A percentile compares a stretch with the other conserved stretches of the same genome.
phyloP scores from a whole-genome alignment of 2,888 invertebrate species.

The Dolichomitus sp. region DNA sequence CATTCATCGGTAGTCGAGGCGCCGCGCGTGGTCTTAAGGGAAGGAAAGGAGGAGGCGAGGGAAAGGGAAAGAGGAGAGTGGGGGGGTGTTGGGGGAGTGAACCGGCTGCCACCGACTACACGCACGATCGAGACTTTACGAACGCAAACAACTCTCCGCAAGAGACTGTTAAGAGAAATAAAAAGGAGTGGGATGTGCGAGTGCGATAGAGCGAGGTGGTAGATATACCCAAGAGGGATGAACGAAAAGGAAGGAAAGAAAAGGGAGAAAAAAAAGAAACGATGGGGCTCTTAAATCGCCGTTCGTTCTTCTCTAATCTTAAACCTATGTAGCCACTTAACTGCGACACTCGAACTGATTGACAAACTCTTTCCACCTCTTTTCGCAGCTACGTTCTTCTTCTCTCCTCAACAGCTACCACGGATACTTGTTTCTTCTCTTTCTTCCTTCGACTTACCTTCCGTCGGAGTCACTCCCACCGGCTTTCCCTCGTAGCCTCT shows the following conservation, averaged over 20 bases:
- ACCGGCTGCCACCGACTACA: conserved; percentile 27
- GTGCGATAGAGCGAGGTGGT: conserved; percentile 29
- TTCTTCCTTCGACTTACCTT: conserved; percentile 1
- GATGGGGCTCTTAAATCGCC: conserved; percentile 77
- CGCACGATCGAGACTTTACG: conserved; percentile 59
- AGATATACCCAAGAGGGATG: conserved; percentile 20
- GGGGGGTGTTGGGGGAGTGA: neutral
- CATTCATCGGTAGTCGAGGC: conserved; percentile 8
- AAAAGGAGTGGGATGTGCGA: conserved; percentile 22
- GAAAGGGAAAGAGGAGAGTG: conserved; percentile 1
- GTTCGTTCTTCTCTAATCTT: conserved; percentile 78
- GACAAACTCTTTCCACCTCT: conserved; percentile 73
- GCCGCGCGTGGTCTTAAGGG: neutral
- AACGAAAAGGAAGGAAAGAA: conserved; percentile 32
- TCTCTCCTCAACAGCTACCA: conserved; percentile 10
- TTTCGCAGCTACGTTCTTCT: conserved; percentile 37
- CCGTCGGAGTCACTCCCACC: conserved; percentile 25
- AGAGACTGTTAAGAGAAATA: conserved; percentile 35
- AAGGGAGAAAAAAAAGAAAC: conserved; percentile 42
- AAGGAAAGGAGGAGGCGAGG: neutral
- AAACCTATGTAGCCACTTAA: conserved; percentile 81
- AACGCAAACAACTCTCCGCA: conserved; percentile 70
- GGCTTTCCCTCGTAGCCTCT: conserved; percentile 4
- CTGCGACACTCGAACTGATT: conserved; percentile 78
- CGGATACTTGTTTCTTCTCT: conserved; percentile 19